Percentiles rank a stretch among this genome's conserved stretches.
phyloP scores from a whole-genome alignment of 2,113 vertebrate genomes.

The Cygnus buccinator region DNA sequence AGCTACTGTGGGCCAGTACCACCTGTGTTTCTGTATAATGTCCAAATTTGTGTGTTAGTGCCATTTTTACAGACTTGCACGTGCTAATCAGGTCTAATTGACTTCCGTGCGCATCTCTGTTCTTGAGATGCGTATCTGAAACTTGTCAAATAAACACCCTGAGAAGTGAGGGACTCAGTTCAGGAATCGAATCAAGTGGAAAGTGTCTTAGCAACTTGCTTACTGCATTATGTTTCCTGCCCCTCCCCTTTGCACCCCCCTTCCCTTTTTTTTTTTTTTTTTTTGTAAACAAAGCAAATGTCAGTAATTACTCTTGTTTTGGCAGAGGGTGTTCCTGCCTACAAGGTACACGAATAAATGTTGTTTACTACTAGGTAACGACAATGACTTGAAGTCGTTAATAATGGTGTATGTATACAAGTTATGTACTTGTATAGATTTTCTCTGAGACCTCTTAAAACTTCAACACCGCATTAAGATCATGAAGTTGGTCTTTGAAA shows the following conservation, averaged over 20 bases:
- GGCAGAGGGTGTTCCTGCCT: not conserved
- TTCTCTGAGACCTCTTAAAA: not conserved
- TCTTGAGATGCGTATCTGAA: not conserved
- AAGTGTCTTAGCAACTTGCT: not conserved
- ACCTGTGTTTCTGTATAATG: rapidly evolving
- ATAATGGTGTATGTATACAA: not conserved
- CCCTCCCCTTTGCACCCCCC: not conserved
- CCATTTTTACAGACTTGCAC: not conserved
- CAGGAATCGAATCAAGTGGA: not conserved
- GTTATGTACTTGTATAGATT: not conserved
- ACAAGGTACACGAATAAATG: not conserved
- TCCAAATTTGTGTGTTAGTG: not conserved
- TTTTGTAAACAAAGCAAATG: not conserved
- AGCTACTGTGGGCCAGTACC: not conserved
- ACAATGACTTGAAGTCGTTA: not conserved
- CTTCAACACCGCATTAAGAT: not conserved
- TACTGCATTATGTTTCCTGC: not conserved
- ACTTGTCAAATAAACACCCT: not conserved
- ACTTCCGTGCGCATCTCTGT: no score
- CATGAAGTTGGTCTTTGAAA: not conserved
- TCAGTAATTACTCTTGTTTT: not conserved
- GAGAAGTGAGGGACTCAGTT: not conserved
- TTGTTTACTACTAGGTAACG: not conserved
- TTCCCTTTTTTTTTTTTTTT: not conserved
- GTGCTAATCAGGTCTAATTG: not conserved